Evolutionary conservation across 2,888 invertebrate species (phyloP), one percentile per base, ranked within the genome.

Genomic region (Cantharis lateralis): DNA sequence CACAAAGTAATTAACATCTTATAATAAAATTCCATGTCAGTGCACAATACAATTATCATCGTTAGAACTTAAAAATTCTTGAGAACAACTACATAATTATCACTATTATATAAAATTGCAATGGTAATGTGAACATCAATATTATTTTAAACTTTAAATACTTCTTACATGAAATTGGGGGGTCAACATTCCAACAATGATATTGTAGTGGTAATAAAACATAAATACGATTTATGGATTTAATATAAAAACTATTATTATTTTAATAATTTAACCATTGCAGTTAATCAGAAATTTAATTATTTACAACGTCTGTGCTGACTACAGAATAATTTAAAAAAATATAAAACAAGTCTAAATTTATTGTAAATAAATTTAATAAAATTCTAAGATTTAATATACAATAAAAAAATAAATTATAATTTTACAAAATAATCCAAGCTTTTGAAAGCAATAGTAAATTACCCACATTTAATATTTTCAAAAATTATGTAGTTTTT

Each of bases 1-100:
- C 84, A 84, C 83, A 84, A 83, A 81, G 77, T 84, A 82, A 81
- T 83, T 80, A 84, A 84, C 82, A 83, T 82, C 79, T 79, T 75
- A 71, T 75, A 62, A 18, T 64, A 24, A 73, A 75, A 79, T 68
- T 70, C 77, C 79, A 77, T 68, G 74, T 74, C 72, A 71, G 71
- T 76, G 73, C 61, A 69, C 48, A 74, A 61, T 78, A 72, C 72
- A 70, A 71, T 70, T 70, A 70, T 70, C 71, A 74, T 74, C 68
- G 74, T 76, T 32, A 80, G 74, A 78, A 78, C 69, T 62, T 70
- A 75, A 74, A 32, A 78, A 68, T 78, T 69, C n/a, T 24, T 24
- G 64, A 20, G 24, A 66, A 20, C 64, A 20, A 66, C 24, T 66
- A 66, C 64, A n/a, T 20, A 20, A 74, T 66, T 69, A 20, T 28